These are phyloP conservation scores for Astyanax mexicanus DNA, from an alignment of 2,797 vertebrate genomes.

Conservation along the genomic window DNA sequence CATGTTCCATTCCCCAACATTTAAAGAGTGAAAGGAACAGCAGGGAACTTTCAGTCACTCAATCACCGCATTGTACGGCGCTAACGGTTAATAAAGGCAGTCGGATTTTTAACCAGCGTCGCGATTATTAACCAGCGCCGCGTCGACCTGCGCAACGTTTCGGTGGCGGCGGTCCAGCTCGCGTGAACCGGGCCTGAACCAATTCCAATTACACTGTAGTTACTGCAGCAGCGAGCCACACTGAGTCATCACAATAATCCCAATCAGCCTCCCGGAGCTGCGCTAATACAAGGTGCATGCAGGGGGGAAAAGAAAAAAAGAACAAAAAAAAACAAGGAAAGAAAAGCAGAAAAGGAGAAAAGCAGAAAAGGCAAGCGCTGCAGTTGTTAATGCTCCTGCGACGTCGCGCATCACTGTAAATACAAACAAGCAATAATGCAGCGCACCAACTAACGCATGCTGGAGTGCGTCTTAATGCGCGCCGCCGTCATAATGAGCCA, in stretches of 20 bases:
- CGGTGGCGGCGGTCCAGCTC: neutral
- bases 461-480: slow-evolving; percentile 47
- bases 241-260: slow-evolving; percentile 12
- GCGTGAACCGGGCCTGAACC: neutral
- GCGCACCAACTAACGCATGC: slow-evolving; percentile 47
- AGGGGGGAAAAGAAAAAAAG: slow-evolving; percentile 3
- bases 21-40: neutral
- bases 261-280: slow-evolving; percentile 5
- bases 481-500: slow-evolving; percentile 52
- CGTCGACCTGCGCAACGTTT: slow-evolving; percentile 4
- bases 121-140: slow-evolving; percentile 10
- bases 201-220: neutral
- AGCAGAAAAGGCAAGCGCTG: slow-evolving; percentile 2
- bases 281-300: slow-evolving; percentile 2
- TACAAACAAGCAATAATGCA: slow-evolving; percentile 38
- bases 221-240: neutral
- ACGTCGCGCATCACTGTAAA: slow-evolving; percentile 37
- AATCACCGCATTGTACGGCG: neutral
- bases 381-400: slow-evolving; percentile 39
- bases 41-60: neutral
- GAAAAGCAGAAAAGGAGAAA: neutral
- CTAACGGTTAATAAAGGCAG: neutral
- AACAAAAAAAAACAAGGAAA: neutral
- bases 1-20: neutral
- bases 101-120: slow-evolving; percentile 11